Conservation (phyloP, 2,888 invertebrate genomes). For the Malthinus flaveolus region DNA sequence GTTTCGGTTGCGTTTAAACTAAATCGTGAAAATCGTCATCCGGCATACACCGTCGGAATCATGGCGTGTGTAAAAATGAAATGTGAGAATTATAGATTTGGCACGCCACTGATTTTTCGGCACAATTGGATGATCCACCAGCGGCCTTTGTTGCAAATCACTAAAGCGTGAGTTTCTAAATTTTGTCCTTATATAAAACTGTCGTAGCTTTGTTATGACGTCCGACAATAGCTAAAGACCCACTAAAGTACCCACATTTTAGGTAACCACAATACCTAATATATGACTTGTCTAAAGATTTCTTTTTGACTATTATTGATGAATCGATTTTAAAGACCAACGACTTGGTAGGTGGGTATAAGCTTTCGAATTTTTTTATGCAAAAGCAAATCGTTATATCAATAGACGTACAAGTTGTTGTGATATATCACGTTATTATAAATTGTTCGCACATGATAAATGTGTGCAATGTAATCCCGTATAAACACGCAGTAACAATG, state of each 20-base stretch:
- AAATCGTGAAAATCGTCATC: too few species aligned
- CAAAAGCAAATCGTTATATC: constrained; percentile 1
- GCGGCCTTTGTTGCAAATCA: constrained; percentile 27
- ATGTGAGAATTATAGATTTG: not conserved
- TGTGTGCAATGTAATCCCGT: too few species aligned
- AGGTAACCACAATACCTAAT: constrained; percentile 41
- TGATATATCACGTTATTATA: too few species aligned
- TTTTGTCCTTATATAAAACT: constrained; percentile 42
- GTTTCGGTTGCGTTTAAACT: not conserved
- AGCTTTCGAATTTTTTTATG: not conserved
- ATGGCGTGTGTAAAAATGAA: not conserved
- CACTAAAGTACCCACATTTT: constrained; percentile 44
- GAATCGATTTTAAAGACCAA: constrained; percentile 30
- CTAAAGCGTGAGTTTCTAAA: constrained; percentile 40
- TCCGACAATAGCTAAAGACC: constrained; percentile 45
- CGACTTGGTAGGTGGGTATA: constrained; percentile 28
- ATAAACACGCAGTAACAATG: too few species aligned
- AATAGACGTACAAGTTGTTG: not conserved
- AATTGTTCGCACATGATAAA: too few species aligned
- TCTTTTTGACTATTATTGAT: constrained; percentile 30
- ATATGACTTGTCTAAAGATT: constrained; percentile 39
- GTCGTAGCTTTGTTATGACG: constrained; percentile 38
- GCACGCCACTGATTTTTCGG: constrained; percentile 31
- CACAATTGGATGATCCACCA: constrained; percentile 24
- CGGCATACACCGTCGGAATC: not conserved